Base-by-base conservation (phyloP, 2,113 vertebrate species). In the Protobothrops flavoviridis region DNA sequence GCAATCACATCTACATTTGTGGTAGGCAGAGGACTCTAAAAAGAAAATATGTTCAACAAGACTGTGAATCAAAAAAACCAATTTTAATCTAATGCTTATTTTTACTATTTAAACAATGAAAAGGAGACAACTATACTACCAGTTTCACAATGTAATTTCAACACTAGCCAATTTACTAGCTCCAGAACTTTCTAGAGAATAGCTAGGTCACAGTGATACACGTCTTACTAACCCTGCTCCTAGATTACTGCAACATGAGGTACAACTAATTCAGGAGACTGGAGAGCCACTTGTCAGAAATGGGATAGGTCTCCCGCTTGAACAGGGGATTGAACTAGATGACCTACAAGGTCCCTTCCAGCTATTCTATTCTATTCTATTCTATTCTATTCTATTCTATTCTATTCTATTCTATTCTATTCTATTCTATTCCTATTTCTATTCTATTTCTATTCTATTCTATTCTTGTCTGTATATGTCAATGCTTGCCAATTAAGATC, bases 1-100 rank as follows among this genome's bases (percentile, higher is more conserved):
- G 98, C 98, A 96, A 98, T 96, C 0, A 93, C 96, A 23, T 96
- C 97, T 10, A 97, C 96, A 4, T 98, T 97, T 87, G 98, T 96
- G 2, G 95, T 85, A 90, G 97, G 96, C 88, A 96, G n/a, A 6
- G 95, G 95, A 17, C 94, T 89, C 97, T 98, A 52, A 64, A 88
- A 93, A 59, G 29, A 95, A 94, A 97, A 94, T 45, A 95, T 56
- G 94, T 91, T 89, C 29, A 94, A 89, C 10, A 88, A 23, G 13
- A 4, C 55, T 91, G 1, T n/a, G 57, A 81, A 53, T 23, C 6
- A 55, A 20, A 59, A 69, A 48, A 45, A 81, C 21, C 15, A 81
- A 39, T 88, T 89, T 23, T 81, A 33, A 69, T 15, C 45, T 59
- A 52, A 29, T 81, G 57, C 23, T 93, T 85, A 15, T 8, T 61